Evolutionary conservation across 2,797 vertebrate genomes (phyloP).

Genomic region (Centropyge bicolor): DNA sequence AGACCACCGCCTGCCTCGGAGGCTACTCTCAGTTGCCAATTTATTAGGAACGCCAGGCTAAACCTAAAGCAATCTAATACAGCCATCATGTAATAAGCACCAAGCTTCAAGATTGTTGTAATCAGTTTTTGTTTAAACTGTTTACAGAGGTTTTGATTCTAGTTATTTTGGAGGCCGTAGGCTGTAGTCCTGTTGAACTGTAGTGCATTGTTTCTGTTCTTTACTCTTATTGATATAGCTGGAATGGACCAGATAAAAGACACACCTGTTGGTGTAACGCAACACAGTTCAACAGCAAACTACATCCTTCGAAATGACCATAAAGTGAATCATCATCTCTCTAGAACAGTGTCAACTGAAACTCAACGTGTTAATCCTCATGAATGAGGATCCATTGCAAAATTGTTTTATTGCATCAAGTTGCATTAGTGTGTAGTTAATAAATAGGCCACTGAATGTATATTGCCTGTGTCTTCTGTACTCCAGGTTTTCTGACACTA

Average conservation of each 20-base stretch:
- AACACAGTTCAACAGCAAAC: neutral
- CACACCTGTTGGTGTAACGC: neutral
- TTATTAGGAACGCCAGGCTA: neutral
- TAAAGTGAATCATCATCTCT: neutral
- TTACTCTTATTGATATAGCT: neutral
- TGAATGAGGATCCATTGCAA: no score
- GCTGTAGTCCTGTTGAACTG: neutral
- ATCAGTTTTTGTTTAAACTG: no score
- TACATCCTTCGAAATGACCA: no score
- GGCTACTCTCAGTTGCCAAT: neutral
- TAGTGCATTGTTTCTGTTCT: no score
- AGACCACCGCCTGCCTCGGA: neutral
- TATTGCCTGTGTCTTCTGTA: constrained; percentile 3
- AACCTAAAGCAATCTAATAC: neutral
- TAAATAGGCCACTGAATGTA: neutral
- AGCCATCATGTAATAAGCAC: neutral
- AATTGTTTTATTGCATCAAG: neutral
- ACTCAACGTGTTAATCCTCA: no score
- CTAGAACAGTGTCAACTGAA: neutral
- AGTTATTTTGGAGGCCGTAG: neutral
- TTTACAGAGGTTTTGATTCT: neutral
- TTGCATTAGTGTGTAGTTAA: neutral
- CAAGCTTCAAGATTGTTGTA: neutral
- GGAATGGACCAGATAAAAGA: neutral
- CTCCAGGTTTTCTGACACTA: constrained; percentile 19